Conservation (phyloP, 2,888 invertebrate genomes). For the Allophyes oxyacanthae region DNA sequence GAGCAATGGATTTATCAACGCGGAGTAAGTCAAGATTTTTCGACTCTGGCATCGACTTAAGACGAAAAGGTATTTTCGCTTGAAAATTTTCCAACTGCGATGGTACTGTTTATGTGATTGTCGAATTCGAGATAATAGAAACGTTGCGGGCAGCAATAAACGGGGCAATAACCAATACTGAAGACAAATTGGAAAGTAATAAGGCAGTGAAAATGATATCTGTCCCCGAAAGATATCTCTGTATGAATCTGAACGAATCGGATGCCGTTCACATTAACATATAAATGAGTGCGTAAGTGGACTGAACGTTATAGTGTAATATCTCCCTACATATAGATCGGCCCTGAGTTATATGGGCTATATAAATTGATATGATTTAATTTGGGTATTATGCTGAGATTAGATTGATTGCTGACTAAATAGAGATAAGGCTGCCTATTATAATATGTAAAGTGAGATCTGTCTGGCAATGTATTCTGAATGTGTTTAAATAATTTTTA, state of each 20-base stretch:
- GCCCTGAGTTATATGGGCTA: conserved; percentile 69
- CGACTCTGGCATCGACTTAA: conserved; percentile 88
- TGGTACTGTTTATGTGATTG: conserved; percentile 49
- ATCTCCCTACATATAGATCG: conserved; percentile 71
- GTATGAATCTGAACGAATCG: conserved; percentile 83
- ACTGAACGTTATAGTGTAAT: conserved; percentile 77
- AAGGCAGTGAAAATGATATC: conserved; percentile 89
- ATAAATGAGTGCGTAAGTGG: conserved; percentile 89
- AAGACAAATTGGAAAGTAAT: conserved; percentile 89
- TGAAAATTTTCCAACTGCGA: conserved; percentile 48
- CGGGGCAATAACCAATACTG: conserved; percentile 84
- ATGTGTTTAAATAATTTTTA: not conserved
- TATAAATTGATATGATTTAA: conserved; percentile 71
- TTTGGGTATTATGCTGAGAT: conserved; percentile 59
- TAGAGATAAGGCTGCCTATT: conserved; percentile 46
- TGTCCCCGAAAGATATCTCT: conserved; percentile 83
- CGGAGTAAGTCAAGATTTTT: conserved; percentile 89
- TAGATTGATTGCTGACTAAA: conserved; percentile 60
- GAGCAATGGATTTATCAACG: conserved; percentile 84
- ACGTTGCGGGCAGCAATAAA: conserved; percentile 74
- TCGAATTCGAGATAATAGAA: conserved; percentile 68
- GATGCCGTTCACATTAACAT: conserved; percentile 85
- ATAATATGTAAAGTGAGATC: conserved; percentile 39
- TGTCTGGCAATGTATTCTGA: conserved; percentile 3
- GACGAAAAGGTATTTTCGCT: conserved; percentile 84